These are phyloP conservation scores for Ardeotis arabs DNA, from an alignment of 2,113 vertebrate species.

Conservation along the genomic window DNA sequence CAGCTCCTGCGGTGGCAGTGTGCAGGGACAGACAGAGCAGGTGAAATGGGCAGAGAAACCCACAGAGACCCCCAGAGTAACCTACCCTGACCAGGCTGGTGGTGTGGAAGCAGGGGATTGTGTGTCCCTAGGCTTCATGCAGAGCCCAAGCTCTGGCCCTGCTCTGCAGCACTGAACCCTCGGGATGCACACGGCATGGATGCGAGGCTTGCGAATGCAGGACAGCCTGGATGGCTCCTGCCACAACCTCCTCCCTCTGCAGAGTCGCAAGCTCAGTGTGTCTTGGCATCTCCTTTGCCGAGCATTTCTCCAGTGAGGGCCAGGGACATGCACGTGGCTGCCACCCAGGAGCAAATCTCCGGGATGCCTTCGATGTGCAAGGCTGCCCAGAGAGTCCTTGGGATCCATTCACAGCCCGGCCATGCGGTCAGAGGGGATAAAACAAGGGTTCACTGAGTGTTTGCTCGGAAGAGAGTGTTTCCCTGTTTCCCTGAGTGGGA, in stretches of 20 bases:
- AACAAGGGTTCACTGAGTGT: neutral
- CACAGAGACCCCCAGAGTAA: neutral
- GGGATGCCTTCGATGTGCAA: neutral
- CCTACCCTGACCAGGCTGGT: neutral
- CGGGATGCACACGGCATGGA: neutral
- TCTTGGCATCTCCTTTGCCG: fast-evolving
- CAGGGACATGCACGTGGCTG: neutral
- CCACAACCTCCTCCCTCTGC: neutral
- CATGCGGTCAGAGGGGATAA: fast-evolving
- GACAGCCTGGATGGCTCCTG: neutral
- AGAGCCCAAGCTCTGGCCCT: neutral
- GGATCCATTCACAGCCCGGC: neutral
- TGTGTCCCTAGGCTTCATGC: neutral
- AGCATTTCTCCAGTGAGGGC: neutral
- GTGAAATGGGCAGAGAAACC: neutral
- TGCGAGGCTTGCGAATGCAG: fast-evolving
- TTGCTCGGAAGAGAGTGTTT: neutral
- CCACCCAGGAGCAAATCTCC: neutral
- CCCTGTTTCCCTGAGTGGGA: neutral
- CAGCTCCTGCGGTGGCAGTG: neutral
- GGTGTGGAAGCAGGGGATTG: too few species aligned
- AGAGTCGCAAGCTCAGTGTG: neutral
- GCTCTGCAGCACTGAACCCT: neutral
- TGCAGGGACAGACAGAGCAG: neutral
- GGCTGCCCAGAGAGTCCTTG: neutral